A percentile compares a stretch with the other conserved stretches of the same genome.
Conservation (phyloP, 2,797 vertebrate genomes). For the Gymnodraco acuticeps region DNA sequence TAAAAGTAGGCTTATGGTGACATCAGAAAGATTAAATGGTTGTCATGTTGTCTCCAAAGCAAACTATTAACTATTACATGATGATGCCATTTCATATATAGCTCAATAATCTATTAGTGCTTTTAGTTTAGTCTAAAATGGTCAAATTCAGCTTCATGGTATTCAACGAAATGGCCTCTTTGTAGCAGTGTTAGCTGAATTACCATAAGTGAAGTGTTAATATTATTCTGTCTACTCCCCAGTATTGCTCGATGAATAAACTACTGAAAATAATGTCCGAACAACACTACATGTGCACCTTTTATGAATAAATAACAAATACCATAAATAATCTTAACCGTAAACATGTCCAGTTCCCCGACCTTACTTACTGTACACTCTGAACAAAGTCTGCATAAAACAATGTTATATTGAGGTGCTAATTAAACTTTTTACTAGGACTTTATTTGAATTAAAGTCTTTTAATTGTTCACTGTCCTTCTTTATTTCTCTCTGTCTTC, state of each 20-base stretch:
- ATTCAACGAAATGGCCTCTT: background rate
- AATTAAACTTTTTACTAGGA: slow-evolving; percentile 30
- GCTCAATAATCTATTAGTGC: background rate
- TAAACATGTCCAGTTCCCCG: slow-evolving; percentile 17
- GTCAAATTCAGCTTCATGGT: background rate
- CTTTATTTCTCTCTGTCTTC: slow-evolving; percentile 3
- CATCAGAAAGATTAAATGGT: background rate
- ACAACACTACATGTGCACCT: slow-evolving; percentile 15
- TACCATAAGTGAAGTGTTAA: background rate
- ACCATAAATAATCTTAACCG: slow-evolving; percentile 9
- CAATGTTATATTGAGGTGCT: slow-evolving; percentile 24
- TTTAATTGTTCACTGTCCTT: background rate
- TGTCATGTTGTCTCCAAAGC: background rate
- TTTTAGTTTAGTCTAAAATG: background rate
- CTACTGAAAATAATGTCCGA: background rate
- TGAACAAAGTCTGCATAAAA: slow-evolving; percentile 1
- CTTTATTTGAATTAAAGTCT: slow-evolving; percentile 6
- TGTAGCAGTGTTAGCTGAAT: background rate
- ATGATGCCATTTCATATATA: background rate
- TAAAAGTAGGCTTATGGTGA: background rate
- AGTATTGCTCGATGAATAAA: background rate
- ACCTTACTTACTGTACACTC: background rate
- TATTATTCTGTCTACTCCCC: background rate
- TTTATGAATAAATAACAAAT: slow-evolving; percentile 26
- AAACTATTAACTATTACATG: background rate